Conservation (phyloP, 1,140 invertebrate species). For the Stenopsyche tienmushanensis region DNA sequence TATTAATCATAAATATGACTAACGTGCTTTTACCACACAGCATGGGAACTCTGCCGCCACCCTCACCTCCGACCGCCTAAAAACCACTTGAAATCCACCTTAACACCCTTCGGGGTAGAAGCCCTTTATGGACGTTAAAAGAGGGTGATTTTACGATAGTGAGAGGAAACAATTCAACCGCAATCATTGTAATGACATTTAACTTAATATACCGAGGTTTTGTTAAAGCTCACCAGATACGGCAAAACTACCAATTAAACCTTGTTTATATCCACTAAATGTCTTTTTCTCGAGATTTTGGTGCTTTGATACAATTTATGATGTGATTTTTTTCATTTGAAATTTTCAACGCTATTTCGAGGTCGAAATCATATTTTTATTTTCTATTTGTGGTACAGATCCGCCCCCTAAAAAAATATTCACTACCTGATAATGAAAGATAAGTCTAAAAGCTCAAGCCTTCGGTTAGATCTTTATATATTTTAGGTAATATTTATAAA, state of each 20-base stretch:
- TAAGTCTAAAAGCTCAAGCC: too few species aligned
- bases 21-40: constrained; percentile 22
- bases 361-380: too few species aligned
- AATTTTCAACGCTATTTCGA: too few species aligned
- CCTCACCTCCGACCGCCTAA: constrained; percentile 2
- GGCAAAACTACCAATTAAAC: not conserved
- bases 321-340: too few species aligned
- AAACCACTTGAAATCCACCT: constrained; percentile 1
- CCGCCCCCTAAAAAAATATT: too few species aligned
- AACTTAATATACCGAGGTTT: constrained; percentile 30
- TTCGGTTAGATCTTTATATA: too few species aligned
- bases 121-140: constrained; percentile 6
- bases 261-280: not conserved
- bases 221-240: not conserved
- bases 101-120: not conserved
- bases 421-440: too few species aligned
- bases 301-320: constrained; percentile 1
- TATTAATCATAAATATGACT: constrained; percentile 41
- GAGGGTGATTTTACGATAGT: constrained; percentile 30
- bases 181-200: constrained; percentile 39
- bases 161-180: constrained; percentile 37
- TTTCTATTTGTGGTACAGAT: too few species aligned
- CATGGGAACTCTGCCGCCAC: constrained; percentile 17
- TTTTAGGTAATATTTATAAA: too few species aligned
- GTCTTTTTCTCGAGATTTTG: not conserved